phyloP scores from a whole-genome alignment of 2,113 vertebrate species.

The Malurus cyaneus region DNA sequence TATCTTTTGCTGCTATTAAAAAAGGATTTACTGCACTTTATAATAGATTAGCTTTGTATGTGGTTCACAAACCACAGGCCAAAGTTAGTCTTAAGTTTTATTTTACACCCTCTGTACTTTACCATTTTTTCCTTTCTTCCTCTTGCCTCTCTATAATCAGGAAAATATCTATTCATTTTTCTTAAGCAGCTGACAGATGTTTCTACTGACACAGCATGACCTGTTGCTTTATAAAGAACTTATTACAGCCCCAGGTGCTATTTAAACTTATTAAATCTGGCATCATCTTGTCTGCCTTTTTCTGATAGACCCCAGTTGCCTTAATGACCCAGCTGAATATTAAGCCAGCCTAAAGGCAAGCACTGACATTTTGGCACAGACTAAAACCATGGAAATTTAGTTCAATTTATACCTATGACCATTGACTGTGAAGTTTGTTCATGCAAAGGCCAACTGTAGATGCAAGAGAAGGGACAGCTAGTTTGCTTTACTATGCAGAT shows the following conservation, averaged over 20 bases:
- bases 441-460: not conserved
- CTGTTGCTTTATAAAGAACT: constrained; percentile 33
- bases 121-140: not conserved
- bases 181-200: not conserved
- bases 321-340: constrained; percentile 49
- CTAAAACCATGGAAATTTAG: not conserved
- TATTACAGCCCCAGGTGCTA: constrained; percentile 38
- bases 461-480: not conserved
- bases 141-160: not conserved
- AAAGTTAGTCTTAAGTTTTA: not conserved
- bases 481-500: not conserved
- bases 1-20: not conserved
- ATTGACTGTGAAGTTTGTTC: not conserved
- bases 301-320: constrained; percentile 2
- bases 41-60: not conserved
- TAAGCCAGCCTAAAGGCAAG: constrained; percentile 50
- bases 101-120: not conserved
- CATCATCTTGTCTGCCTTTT: constrained; percentile 18
- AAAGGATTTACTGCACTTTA: not conserved
- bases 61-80: not conserved
- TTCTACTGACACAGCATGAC: constrained; percentile 34
- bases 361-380: constrained; percentile 57
- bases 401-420: not conserved
- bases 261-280: constrained; percentile 52
- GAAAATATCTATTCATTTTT: not conserved